phyloP scores from a whole-genome alignment of 2,797 vertebrate genomes.

The Cynodonichthys magdalenae region DNA sequence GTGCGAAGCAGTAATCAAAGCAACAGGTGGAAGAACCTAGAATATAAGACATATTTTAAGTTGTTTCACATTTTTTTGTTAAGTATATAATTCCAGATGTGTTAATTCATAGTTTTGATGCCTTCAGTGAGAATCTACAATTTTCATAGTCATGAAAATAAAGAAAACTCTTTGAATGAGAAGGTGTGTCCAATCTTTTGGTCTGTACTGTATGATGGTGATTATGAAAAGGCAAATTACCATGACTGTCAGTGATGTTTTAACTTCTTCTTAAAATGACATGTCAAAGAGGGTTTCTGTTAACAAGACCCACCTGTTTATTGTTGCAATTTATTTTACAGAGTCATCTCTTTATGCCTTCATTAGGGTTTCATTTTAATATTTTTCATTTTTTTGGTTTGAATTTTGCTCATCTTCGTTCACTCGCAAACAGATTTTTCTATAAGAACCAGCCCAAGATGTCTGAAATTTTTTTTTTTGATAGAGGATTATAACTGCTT shows the following conservation, averaged over 20 bases:
- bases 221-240: background rate
- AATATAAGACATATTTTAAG: no score
- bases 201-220: background rate
- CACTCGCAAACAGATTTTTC: constrained; percentile 17
- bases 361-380: background rate
- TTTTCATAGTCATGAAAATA: no score
- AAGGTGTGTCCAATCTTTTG: no score
- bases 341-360: background rate
- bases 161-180: no score
- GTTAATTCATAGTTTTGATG: no score
- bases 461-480: constrained; percentile 3
- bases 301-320: background rate
- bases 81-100: no score
- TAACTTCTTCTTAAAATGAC: background rate
- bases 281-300: background rate
- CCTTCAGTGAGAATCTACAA: no score
- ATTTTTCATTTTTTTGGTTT: constrained; percentile 18
- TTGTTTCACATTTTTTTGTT: no score
- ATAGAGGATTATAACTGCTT: constrained; percentile 20
- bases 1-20: no score
- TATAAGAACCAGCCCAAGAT: constrained; percentile 17
- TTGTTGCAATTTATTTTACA: background rate
- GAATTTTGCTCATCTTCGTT: constrained; percentile 25
- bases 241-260: background rate
- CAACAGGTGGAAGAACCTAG: no score